Evolutionary conservation across 2,113 vertebrate species (phyloP), one percentile per base, ranked within the genome.

Genomic region (Candoia aspera): DNA sequence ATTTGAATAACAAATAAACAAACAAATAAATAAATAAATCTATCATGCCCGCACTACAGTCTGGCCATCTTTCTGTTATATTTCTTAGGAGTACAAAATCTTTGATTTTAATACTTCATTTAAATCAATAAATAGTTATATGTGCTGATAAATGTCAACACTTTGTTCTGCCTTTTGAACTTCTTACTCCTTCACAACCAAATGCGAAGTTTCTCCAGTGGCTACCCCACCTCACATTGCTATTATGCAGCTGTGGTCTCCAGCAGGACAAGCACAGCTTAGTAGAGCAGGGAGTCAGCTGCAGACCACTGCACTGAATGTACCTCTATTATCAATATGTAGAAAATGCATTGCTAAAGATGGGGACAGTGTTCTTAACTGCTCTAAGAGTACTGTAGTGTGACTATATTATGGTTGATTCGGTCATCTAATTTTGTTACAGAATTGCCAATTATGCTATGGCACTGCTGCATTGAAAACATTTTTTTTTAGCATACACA

Each of bases 91-190:
- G 8, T 42, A 53, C 33, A 57, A 64, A 42, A 73, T 3, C 24
- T 37, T 23, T 91, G 33, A 53, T 64, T 62, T 68, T 53, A 87
- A 23, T 37, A 46, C 17, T 54, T 73, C 54, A 33, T 24, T 90
- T 54, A 87, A 79, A 29, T 29, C 23, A 90, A 12, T 54, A 55
- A 64, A 55, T 88, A 88, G 42, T 55, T 92, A 88, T 46, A 17
- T 90, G 94, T 94, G 92, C 93, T 92, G 87, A 90, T 84, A 90
- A 37, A 54, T 84, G 91, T 93, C 84, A 91, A 0, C 92, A 88
- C 6, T 59, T 37, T 54, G 42, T 87, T 90, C 57, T 73, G 64
- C 19, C 33, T 33, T 42, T 79, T 59, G 53, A 87, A 85, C 92
- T 23, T 92, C 93, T 93, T 90, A 60, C 73, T 55, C 12, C 92